phyloP scores from a whole-genome alignment of 2,113 vertebrate species.

The Vidua chalybeata region DNA sequence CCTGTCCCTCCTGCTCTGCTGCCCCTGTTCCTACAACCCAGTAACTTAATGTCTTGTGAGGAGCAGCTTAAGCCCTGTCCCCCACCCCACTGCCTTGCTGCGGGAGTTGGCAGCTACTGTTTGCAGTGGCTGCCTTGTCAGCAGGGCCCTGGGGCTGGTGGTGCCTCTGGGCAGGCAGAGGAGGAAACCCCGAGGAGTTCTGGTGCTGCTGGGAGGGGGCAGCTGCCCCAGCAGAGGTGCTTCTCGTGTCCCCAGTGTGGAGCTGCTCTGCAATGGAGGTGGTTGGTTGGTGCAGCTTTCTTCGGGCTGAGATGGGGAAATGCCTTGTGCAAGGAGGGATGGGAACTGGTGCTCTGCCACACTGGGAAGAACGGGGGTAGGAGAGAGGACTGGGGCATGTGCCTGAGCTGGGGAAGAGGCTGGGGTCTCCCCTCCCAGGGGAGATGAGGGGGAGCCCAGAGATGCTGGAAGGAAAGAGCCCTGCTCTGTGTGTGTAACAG shows the following conservation, averaged over 20 bases:
- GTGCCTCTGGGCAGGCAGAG: neutral
- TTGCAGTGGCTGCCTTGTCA: neutral
- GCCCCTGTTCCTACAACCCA: neutral
- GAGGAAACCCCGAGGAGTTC: neutral
- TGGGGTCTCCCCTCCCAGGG: neutral
- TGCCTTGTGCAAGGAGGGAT: neutral
- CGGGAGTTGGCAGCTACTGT: neutral
- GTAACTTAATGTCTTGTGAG: slow-evolving; percentile 5
- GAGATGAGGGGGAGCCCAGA: neutral
- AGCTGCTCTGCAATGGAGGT: neutral
- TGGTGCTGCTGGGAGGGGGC: neutral
- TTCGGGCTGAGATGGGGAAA: neutral
- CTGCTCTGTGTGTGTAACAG: neutral
- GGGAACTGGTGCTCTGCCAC: neutral
- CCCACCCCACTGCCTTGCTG: neutral
- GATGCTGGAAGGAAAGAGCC: neutral
- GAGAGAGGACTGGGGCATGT: neutral
- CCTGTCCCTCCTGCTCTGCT: neutral
- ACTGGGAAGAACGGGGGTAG: neutral
- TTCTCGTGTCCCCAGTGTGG: rapidly evolving
- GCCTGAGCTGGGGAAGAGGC: neutral
- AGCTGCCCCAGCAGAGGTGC: neutral
- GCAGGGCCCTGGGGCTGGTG: neutral
- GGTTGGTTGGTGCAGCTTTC: neutral
- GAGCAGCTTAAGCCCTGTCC: neutral